Evolutionary conservation across 1,140 invertebrate species (phyloP).

Genomic region (Nephotettix cincticeps): DNA sequence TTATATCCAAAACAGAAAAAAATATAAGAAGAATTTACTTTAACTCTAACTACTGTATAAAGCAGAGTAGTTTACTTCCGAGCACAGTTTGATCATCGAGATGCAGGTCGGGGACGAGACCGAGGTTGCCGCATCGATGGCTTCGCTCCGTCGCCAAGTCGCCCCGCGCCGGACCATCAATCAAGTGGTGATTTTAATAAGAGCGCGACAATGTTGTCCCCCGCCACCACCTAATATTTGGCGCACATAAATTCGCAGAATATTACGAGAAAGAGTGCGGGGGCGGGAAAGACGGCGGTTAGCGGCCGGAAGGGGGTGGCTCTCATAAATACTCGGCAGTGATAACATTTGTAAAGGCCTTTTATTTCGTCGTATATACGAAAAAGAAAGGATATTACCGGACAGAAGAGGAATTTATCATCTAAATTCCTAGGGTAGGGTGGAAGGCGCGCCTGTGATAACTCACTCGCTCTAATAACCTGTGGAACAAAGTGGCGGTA

Average conservation of each 20-base stretch:
- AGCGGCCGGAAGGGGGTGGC: constrained; percentile 29
- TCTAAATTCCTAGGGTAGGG: constrained; percentile 35
- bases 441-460: constrained; percentile 27
- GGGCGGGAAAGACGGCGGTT: constrained; percentile 34
- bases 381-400: constrained; percentile 41
- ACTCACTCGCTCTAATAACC: constrained; percentile 18
- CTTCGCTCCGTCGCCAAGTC: too few relatives aligned
- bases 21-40: too few relatives aligned
- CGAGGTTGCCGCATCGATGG: too few relatives aligned
- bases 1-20: too few relatives aligned
- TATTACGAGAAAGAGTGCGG: constrained; percentile 40
- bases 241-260: constrained; percentile 41
- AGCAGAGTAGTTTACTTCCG: too few relatives aligned
- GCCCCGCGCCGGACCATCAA: constrained; percentile 38
- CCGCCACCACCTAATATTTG: constrained; percentile 39
- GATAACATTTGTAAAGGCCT: constrained; percentile 44
- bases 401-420: constrained; percentile 39
- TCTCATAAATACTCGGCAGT: constrained; percentile 44
- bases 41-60: too few relatives aligned
- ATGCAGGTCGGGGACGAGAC: too few relatives aligned
- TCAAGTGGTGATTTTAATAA: constrained; percentile 41
- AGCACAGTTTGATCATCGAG: too few relatives aligned
- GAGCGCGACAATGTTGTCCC: constrained; percentile 29
- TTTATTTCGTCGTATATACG: constrained; percentile 39
- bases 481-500: background rate